These are phyloP conservation scores for Eustalomyia histrio DNA, from an alignment of 2,888 invertebrate species.

Conservation along the genomic window DNA sequence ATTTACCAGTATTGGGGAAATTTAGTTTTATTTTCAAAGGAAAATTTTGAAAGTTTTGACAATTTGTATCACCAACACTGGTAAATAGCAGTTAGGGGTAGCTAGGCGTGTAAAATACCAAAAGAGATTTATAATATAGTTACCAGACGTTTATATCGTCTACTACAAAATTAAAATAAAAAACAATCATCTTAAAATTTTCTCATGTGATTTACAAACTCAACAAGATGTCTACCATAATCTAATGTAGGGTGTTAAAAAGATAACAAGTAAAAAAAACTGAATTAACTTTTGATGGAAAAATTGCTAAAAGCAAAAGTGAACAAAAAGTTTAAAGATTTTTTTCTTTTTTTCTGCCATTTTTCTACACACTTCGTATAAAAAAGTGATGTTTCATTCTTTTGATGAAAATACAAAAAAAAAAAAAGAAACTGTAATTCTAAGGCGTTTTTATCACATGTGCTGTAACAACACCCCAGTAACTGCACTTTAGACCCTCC, in stretches of 20 bases:
- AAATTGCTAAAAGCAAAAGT: not conserved
- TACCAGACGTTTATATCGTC: no score
- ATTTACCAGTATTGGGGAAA: no score
- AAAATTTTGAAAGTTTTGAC: no score
- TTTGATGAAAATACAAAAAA: not conserved
- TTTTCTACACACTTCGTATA: not conserved
- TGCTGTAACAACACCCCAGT: slow-evolving; percentile 35
- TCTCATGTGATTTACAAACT: no score
- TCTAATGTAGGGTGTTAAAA: slow-evolving; percentile 12
- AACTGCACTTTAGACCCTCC: slow-evolving; percentile 47
- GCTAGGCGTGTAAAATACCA: no score
- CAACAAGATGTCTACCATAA: no score
- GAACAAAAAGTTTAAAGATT: slow-evolving; percentile 15
- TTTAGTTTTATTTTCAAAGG: no score
- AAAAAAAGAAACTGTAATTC: not conserved
- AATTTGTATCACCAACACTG: no score
- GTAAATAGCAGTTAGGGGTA: no score
- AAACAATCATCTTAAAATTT: no score
- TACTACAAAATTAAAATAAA: no score
- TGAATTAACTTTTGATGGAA: slow-evolving; percentile 30
- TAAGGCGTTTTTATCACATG: slow-evolving; percentile 50
- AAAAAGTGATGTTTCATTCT: slow-evolving; percentile 26
- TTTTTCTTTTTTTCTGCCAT: slow-evolving; percentile 4
- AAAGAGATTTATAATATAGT: no score
- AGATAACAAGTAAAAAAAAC: not conserved